phyloP scores from a whole-genome alignment of 2,888 invertebrate species.

The Phanerotoma sp. region DNA sequence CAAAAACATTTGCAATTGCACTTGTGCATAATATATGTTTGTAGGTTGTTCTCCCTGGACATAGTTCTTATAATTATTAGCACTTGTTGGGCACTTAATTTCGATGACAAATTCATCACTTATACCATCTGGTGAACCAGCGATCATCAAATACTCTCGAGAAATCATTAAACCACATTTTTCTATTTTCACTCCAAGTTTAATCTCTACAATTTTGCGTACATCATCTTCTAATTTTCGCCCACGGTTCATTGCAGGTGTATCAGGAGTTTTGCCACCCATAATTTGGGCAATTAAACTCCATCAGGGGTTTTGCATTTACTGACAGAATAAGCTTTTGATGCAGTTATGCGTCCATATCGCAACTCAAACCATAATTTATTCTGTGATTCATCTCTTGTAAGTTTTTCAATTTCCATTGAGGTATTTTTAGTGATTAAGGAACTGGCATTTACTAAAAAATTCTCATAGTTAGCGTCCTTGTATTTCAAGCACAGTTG shows the following conservation, averaged over 20 bases:
- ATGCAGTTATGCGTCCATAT: conserved; percentile 12
- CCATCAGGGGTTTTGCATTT: conserved; percentile 7
- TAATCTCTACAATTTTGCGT: neutral
- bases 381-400: conserved; percentile 1
- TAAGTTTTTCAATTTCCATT: neutral
- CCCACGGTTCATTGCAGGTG: conserved; percentile 10
- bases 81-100: conserved; percentile 11
- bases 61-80: conserved; percentile 1
- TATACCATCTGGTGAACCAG: conserved; percentile 3
- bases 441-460: neutral
- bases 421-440: conserved; percentile 2
- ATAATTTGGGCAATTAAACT: conserved; percentile 1
- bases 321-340: conserved; percentile 3
- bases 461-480: neutral
- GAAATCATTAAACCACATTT: conserved; percentile 4
- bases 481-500: too few relatives aligned
- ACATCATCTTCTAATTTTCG: conserved; percentile 2
- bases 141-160: neutral
- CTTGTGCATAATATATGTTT: neutral
- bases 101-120: conserved; percentile 3
- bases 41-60: neutral
- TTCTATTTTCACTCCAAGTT: neutral
- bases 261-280: neutral
- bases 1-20: conserved; percentile 12
- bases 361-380: conserved; percentile 6